These are phyloP conservation scores for Paraplagusia blochii DNA, from an alignment of 2,113 vertebrate species.

Conservation along the genomic window DNA sequence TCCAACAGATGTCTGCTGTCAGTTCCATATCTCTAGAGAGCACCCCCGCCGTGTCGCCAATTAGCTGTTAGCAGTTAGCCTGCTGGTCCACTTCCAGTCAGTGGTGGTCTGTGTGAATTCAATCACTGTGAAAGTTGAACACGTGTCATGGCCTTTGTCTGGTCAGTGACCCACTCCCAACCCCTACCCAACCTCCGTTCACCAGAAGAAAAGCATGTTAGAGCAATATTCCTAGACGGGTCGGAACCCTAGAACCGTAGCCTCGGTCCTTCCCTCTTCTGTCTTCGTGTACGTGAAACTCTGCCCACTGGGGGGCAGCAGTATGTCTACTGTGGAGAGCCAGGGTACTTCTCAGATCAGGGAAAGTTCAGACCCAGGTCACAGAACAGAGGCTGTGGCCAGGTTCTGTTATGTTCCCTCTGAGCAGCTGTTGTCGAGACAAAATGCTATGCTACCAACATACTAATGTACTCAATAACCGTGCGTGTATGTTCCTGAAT, in stretches of 20 bases:
- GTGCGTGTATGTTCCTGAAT: constrained; percentile 81
- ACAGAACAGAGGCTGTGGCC: constrained; percentile 23
- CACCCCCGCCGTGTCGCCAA: not conserved
- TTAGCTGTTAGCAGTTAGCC: not conserved
- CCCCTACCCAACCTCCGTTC: constrained; percentile 17
- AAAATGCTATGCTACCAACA: constrained; percentile 79
- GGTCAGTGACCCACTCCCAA: constrained; percentile 26
- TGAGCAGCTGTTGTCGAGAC: constrained; percentile 79
- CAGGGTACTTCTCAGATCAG: constrained; percentile 49
- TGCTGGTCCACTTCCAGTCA: constrained; percentile 8
- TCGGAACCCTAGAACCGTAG: constrained; percentile 11
- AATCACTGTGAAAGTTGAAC: constrained; percentile 71
- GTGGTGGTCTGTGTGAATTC: constrained; percentile 30
- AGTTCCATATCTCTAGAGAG: no score
- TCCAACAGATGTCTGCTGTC: not conserved
- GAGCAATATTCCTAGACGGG: constrained; percentile 55
- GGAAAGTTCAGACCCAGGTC: constrained; percentile 47
- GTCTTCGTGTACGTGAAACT: constrained; percentile 27
- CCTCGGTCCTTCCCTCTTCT: constrained; percentile 22
- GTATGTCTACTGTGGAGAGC: constrained; percentile 25
- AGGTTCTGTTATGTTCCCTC: constrained; percentile 51
- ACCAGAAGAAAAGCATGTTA: constrained; percentile 45
- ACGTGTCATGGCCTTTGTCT: constrained; percentile 11
- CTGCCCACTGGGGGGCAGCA: constrained; percentile 18
- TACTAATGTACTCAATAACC: constrained; percentile 81